Evolutionary conservation across 2,888 invertebrate genomes (phyloP).

Genomic region (Parascotia fuliginaria): DNA sequence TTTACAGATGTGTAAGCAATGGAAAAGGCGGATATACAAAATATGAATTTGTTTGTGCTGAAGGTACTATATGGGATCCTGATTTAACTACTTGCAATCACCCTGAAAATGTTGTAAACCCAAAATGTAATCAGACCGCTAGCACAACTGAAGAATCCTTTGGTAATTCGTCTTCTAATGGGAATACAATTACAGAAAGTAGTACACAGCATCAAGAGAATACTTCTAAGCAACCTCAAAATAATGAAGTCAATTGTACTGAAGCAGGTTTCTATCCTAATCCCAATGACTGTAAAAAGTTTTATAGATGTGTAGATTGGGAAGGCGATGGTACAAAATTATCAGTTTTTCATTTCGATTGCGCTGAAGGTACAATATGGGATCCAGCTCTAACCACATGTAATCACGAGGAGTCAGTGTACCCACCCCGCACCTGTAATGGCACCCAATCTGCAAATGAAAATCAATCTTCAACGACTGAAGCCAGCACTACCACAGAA

Average conservation of each 20-base stretch:
- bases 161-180: conserved; percentile 18
- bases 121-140: conserved; percentile 58
- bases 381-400: conserved; percentile 88
- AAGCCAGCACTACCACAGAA: conserved; percentile 46
- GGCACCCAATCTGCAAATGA: conserved; percentile 59
- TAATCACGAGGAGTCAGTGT: conserved; percentile 88
- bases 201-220: conserved; percentile 47
- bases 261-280: conserved; percentile 87
- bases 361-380: conserved; percentile 90
- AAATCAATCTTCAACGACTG: conserved; percentile 37
- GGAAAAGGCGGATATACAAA: conserved; percentile 86
- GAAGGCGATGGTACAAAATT: conserved; percentile 83
- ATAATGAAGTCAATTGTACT: conserved; percentile 73
- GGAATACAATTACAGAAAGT: conserved; percentile 43
- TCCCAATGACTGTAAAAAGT: conserved; percentile 87
- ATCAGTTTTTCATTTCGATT: conserved; percentile 88
- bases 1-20: conserved; percentile 88
- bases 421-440: conserved; percentile 82
- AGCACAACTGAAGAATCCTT: conserved; percentile 30
- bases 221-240: conserved; percentile 57
- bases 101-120: conserved; percentile 70
- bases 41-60: conserved; percentile 88
- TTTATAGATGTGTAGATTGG: conserved; percentile 88
- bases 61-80: conserved; percentile 90
- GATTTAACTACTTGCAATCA: conserved; percentile 77